These are phyloP conservation scores for Stenoptilia bipunctidactyla DNA, from an alignment of 2,888 invertebrate species.

Conservation along the genomic window DNA sequence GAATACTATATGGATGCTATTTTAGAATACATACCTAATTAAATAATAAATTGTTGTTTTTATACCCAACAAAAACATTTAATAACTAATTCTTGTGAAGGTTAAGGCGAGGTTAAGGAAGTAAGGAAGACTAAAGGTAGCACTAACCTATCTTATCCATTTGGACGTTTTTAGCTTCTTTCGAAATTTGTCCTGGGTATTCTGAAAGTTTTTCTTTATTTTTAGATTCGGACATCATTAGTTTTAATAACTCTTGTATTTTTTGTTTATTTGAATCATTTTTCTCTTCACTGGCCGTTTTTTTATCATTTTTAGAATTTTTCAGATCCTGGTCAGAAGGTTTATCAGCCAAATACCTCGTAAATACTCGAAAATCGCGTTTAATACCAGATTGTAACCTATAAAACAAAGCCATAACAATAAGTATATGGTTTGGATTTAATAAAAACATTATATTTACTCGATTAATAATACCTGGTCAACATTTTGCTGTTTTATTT, in stretches of 20 bases:
- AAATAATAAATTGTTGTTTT: too few relatives aligned
- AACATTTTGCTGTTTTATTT: too few relatives aligned
- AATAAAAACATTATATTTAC: too few relatives aligned
- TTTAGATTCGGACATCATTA: conserved; percentile 49
- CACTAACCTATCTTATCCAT: conserved; percentile 47
- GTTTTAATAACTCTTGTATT: conserved; percentile 51
- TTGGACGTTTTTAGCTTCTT: conserved; percentile 32
- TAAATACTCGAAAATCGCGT: conserved; percentile 29
- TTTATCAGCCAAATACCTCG: conserved; percentile 36
- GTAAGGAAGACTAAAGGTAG: background rate
- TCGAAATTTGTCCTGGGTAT: conserved; percentile 28
- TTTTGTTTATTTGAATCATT: conserved; percentile 40
- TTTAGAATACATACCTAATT: too few relatives aligned
- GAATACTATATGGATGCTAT: too few relatives aligned
- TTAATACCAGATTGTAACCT: conserved; percentile 17
- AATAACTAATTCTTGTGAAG: background rate
- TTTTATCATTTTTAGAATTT: conserved; percentile 18
- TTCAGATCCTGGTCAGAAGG: conserved; percentile 38
- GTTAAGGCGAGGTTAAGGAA: background rate
- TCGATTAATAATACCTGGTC: too few relatives aligned
- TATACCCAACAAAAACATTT: too few relatives aligned
- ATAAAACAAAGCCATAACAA: too few relatives aligned
- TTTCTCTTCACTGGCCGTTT: conserved; percentile 19
- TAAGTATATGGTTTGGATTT: too few relatives aligned
- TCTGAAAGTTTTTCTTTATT: conserved; percentile 43